Evolutionary conservation across 2,797 vertebrate species (phyloP).

Genomic region (Xiphophorus birchmanni): DNA sequence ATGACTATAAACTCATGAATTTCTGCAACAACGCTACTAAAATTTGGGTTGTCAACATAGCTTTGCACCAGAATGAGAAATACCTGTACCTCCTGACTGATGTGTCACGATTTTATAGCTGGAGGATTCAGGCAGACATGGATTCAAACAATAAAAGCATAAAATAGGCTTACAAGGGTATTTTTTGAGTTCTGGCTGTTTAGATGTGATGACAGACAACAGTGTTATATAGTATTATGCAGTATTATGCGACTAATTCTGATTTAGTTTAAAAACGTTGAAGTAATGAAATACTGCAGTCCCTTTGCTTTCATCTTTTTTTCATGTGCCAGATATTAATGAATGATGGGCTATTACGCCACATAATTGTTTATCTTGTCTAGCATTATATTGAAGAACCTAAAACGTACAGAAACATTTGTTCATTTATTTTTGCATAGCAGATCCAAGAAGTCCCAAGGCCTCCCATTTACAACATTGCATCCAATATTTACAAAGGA

Average conservation of each 20-base stretch:
- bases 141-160: neutral
- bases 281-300: too few species aligned
- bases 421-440: neutral
- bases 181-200: neutral
- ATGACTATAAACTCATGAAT: neutral
- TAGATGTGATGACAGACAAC: neutral
- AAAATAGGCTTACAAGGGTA: neutral
- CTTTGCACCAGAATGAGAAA: neutral
- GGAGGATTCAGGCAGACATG: neutral
- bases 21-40: neutral
- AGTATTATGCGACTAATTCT: too few species aligned
- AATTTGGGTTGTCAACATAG: neutral
- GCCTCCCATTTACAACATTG: neutral
- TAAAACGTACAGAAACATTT: neutral
- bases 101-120: neutral
- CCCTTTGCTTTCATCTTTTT: neutral
- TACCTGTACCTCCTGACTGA: neutral
- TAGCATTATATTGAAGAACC: neutral
- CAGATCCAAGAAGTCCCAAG: neutral
- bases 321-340: neutral
- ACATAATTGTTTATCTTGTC: neutral
- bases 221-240: too few species aligned
- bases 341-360: neutral
- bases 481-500: neutral
- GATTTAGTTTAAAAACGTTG: too few species aligned